Evolutionary conservation across 92 coral and sea anemone genomes (phyloP), one percentile per base, ranked within the genome.

Genomic region (Epizoanthus rinbou): DNA sequence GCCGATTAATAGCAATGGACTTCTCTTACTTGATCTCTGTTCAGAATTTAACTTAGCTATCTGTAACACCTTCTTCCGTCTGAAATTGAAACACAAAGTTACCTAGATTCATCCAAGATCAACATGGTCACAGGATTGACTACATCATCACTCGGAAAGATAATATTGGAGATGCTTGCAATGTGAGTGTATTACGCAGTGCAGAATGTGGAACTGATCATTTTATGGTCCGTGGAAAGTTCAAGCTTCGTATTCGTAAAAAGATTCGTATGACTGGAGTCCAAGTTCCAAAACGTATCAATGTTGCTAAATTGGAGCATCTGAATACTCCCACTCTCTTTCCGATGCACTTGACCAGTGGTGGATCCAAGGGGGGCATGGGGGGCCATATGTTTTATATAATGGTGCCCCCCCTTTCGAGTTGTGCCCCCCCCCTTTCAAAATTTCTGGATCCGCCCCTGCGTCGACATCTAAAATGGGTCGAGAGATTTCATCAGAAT

Each of bases 1-100:
- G 60, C 17, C 59, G 52, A 71, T 71, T 45, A 71, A 71, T 71
- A 7, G 21, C 60, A 71, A 71, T 18, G 59, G 59, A 45, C 59
- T 71, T 71, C 59, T 71, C 76, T 71, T 71, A 71, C 76, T 71
- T 71, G 76, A 71, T 71, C 58, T 71, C 59, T 71, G 76, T 43
- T 53, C 43, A 15, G n/a, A 74, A 74, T 31, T 74, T 5, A 31
- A 54, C 52, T 6, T 57, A 31, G 80, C 80, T 74, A n/a, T 45
- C 57, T 45, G 57, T 7, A 41, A 70, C 75, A 70, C 59, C 76
- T 41, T 72, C 25, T 39, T 37, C 58, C 58, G 76, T 72, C 37
- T 72, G 66, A 74, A 57, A 16, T 57, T 74, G 47, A 74, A 74
- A 23, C 80, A 31, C 80, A 57, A 28, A 74, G 80, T 31, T 13